Conservation (phyloP, 2,113 vertebrate species). For the Dolichallabes microphthalmus region DNA sequence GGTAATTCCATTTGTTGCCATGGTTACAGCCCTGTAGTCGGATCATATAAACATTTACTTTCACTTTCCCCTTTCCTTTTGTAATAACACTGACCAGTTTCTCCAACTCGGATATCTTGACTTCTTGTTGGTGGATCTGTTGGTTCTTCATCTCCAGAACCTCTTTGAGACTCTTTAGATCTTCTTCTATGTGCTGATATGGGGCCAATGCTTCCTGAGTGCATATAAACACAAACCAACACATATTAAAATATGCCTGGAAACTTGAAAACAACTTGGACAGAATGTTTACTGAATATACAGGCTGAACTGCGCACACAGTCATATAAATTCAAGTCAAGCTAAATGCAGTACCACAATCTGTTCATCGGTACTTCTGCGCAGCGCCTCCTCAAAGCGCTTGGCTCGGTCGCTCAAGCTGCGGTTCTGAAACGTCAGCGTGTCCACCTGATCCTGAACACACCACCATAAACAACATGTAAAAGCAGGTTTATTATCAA, state of each 20-base stretch:
- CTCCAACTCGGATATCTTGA: constrained; percentile 91
- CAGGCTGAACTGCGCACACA: background rate
- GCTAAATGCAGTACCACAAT: constrained; percentile 80
- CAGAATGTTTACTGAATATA: background rate
- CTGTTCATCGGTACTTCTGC: constrained; percentile 89
- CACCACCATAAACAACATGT: constrained; percentile 11
- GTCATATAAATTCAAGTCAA: background rate
- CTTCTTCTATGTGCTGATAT: constrained; percentile 92
- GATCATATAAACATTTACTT: background rate
- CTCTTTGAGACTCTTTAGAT: constrained; percentile 90
- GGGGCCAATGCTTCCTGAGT: constrained; percentile 85
- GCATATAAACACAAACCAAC: constrained; percentile 23
- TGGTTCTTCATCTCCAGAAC: constrained; percentile 97
- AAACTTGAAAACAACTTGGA: background rate
- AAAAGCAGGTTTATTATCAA: background rate
- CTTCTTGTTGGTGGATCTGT: constrained; percentile 93
- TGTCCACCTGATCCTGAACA: constrained; percentile 93
- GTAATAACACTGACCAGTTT: constrained; percentile 81
- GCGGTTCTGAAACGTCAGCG: constrained; percentile 92
- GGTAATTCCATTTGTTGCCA: background rate
- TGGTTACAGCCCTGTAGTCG: background rate
- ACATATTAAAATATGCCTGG: background rate
- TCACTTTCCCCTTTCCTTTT: background rate
- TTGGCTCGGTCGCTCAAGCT: constrained; percentile 88
- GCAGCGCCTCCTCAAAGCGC: constrained; percentile 92